Conservation (phyloP, 1,140 invertebrate species). For the Drosophila santomea region DNA sequence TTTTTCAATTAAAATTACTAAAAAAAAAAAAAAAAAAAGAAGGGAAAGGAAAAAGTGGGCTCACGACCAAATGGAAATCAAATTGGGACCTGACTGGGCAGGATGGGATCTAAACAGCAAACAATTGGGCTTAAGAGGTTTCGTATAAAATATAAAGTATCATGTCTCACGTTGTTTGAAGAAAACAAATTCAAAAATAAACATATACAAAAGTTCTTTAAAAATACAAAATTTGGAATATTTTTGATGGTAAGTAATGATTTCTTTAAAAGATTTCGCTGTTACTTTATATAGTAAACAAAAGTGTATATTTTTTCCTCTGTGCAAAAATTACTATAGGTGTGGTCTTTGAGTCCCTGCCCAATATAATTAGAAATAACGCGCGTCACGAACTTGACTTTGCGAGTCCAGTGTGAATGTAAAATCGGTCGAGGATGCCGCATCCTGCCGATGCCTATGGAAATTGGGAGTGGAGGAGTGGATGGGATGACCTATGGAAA, state of each 20-base stretch:
- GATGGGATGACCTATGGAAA: conserved; percentile 23
- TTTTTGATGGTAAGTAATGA: not conserved
- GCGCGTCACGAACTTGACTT: conserved; percentile 79
- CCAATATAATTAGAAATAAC: conserved; percentile 80
- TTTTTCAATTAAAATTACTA: conserved; percentile 81
- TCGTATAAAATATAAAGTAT: no score
- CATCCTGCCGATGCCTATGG: conserved; percentile 29
- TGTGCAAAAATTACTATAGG: conserved; percentile 4
- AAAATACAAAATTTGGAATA: not conserved
- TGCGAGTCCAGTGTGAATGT: conserved; percentile 18
- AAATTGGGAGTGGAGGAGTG: conserved; percentile 2
- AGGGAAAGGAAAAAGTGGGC: conserved; percentile 30
- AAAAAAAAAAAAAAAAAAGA: conserved; percentile 42
- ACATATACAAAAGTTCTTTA: not conserved
- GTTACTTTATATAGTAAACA: no score
- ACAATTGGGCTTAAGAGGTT: not conserved
- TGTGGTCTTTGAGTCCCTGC: conserved; percentile 20
- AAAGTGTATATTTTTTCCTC: not conserved
- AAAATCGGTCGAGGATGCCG: conserved; percentile 11
- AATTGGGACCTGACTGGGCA: conserved; percentile 29
- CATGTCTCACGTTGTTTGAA: not conserved
- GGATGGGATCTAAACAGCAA: conserved; percentile 6
- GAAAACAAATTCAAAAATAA: not conserved
- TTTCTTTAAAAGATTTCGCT: no score
- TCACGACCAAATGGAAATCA: conserved; percentile 67